These are phyloP conservation scores for Dusona sp. DNA, from an alignment of 2,888 invertebrate genomes.

Conservation along the genomic window DNA sequence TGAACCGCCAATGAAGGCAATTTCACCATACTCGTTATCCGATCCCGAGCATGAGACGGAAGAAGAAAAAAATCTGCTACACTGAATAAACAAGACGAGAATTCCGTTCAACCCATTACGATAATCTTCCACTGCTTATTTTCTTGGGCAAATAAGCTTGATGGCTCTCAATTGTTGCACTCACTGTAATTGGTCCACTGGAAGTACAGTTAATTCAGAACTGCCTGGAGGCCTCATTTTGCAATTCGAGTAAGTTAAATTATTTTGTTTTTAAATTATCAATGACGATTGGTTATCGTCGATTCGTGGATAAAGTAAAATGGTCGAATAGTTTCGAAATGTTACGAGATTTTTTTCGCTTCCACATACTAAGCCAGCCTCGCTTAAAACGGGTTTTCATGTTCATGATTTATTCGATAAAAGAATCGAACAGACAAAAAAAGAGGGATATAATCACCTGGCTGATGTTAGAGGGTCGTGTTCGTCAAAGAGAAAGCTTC, in stretches of 20 bases:
- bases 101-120: constrained; percentile 52
- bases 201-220: constrained; percentile 45
- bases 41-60: constrained; percentile 14
- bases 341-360: neutral
- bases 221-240: constrained; percentile 20
- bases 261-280: constrained; percentile 12
- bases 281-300: constrained; percentile 33
- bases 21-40: constrained; percentile 45
- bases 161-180: constrained; percentile 49
- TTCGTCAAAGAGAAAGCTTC: constrained; percentile 58
- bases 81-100: constrained; percentile 11
- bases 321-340: constrained; percentile 29
- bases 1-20: constrained; percentile 53
- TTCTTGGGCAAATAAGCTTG: constrained; percentile 8
- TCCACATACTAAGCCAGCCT: neutral
- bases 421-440: constrained; percentile 26
- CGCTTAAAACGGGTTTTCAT: constrained; percentile 3
- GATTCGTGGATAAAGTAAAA: constrained; percentile 31
- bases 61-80: constrained; percentile 32
- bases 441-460: neutral
- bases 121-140: constrained; percentile 43
- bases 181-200: constrained; percentile 46
- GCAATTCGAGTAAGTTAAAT: constrained; percentile 17
- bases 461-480: constrained; percentile 28
- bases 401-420: constrained; percentile 22